Conservation (phyloP, 1,140 invertebrate species). For the Parapsyche elsis region DNA sequence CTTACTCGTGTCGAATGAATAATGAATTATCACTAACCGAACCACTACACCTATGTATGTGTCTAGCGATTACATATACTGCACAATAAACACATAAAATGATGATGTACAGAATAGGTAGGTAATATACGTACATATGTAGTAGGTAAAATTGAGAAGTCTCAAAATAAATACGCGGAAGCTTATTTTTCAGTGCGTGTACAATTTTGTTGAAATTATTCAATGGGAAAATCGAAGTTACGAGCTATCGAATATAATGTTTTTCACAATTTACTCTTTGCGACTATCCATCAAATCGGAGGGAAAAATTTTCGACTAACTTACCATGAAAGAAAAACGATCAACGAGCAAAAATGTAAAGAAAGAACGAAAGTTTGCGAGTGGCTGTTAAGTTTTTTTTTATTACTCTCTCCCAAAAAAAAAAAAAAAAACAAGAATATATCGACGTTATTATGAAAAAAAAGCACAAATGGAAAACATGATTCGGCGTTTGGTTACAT, state of each 20-base stretch:
- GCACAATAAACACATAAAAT: no score
- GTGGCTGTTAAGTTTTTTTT: constrained; percentile 1
- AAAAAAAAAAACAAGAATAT: constrained; percentile 1
- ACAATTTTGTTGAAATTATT: not conserved
- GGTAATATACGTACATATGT: no score
- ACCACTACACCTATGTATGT: no score
- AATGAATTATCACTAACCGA: constrained; percentile 3
- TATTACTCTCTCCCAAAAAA: not conserved
- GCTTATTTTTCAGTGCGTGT: constrained; percentile 9
- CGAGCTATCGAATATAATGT: not conserved
- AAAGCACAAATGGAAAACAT: constrained; percentile 20
- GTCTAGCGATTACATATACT: no score
- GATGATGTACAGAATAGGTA: no score
- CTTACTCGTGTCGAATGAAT: not conserved
- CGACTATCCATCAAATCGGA: constrained; percentile 8
- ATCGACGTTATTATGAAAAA: not conserved
- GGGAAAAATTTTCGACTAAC: not conserved
- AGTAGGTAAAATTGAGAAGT: no score
- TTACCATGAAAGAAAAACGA: not conserved
- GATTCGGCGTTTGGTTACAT: constrained; percentile 9
- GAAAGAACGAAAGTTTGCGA: constrained; percentile 3
- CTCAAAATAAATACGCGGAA: no score
- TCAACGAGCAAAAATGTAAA: constrained; percentile 20
- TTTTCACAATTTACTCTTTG: not conserved
- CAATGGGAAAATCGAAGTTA: not conserved